A percentile compares a stretch with the other conserved stretches of the same genome.
phyloP scores from a whole-genome alignment of 2,113 vertebrate species.

The Ciconia maguari region DNA sequence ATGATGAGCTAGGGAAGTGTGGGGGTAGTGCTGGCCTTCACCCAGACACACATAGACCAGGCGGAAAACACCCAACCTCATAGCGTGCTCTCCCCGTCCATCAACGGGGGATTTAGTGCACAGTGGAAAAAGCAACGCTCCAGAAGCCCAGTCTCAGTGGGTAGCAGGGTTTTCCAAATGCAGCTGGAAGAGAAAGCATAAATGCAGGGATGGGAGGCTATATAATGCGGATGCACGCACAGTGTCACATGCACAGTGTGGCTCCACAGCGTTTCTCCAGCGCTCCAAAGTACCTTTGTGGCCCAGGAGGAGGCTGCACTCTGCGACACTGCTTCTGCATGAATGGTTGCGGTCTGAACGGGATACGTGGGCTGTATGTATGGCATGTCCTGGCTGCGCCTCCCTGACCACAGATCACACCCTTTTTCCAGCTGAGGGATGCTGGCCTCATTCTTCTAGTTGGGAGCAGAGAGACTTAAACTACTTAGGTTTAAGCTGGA shows the following conservation, averaged over 20 bases:
- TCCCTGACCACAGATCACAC: neutral
- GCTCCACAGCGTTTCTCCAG: accelerated
- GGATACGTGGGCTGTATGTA: neutral
- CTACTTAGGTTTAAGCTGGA: neutral
- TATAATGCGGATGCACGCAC: accelerated
- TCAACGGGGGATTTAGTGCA: accelerated
- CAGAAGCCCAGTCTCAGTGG: neutral
- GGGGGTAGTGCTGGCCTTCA: neutral
- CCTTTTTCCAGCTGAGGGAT: neutral
- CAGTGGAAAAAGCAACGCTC: neutral
- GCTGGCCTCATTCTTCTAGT: neutral
- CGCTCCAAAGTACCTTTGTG: neutral
- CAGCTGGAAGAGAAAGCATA: neutral
- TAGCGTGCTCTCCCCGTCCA: accelerated
- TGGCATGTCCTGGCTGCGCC: neutral
- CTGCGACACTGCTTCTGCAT: neutral
- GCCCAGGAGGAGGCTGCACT: neutral
- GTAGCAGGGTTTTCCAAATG: neutral
- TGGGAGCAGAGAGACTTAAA: neutral
- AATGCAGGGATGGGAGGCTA: neutral
- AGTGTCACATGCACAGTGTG: accelerated
- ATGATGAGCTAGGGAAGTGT: neutral
- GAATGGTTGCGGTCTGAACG: neutral
- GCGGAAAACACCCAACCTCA: neutral
- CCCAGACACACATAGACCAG: neutral